A percentile compares a stretch with the other conserved stretches of the same genome.
phyloP scores from a whole-genome alignment of 2,797 vertebrate genomes.

The Acipenser oxyrinchus region DNA sequence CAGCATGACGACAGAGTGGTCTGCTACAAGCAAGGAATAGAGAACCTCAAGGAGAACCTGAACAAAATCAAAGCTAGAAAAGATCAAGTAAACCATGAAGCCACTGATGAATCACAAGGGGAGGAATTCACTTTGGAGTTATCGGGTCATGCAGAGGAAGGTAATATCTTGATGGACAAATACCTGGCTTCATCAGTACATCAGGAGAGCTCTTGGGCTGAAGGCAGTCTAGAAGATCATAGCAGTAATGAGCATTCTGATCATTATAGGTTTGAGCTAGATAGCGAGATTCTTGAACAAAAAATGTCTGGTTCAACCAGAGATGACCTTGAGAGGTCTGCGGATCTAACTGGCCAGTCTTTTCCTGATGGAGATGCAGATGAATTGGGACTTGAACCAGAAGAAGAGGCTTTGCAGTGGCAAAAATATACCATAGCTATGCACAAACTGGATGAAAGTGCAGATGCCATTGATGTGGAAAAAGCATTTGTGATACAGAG shows the following conservation, averaged over 20 bases:
- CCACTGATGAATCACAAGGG: constrained; percentile 11
- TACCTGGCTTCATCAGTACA: constrained; percentile 51
- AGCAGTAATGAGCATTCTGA: constrained; percentile 45
- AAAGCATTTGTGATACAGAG: constrained; percentile 51
- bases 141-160: constrained; percentile 24
- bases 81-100: constrained; percentile 23
- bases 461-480: constrained; percentile 24
- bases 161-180: constrained; percentile 55
- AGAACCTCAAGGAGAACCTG: constrained; percentile 35
- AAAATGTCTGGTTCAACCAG: constrained; percentile 39
- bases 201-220: constrained; percentile 36
- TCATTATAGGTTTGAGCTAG: constrained; percentile 49
- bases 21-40: constrained; percentile 27
- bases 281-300: constrained; percentile 49
- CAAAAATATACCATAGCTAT: constrained; percentile 21
- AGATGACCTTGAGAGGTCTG: constrained; percentile 2
- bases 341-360: constrained; percentile 3
- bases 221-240: constrained; percentile 39
- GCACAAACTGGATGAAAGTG: background rate
- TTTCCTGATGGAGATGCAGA: background rate
- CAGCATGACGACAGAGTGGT: constrained; percentile 23
- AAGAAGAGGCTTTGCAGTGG: constrained; percentile 32
- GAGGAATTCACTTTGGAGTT: constrained; percentile 30
- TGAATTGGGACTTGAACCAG: constrained; percentile 15
- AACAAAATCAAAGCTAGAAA: constrained; percentile 27